Conservation (phyloP, 1,140 invertebrate genomes). For the Papilio polyxenes region DNA sequence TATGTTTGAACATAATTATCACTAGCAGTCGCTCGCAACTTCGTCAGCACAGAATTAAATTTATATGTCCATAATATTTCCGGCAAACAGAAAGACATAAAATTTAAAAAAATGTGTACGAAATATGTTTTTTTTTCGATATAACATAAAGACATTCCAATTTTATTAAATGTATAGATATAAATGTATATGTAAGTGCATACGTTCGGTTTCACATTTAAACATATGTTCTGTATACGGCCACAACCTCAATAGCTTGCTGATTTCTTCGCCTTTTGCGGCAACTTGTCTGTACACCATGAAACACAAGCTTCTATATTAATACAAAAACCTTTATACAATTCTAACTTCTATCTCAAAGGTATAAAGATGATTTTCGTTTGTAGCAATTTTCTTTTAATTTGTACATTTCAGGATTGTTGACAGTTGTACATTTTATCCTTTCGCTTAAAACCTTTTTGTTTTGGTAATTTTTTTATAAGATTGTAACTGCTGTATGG, state of each 20-base stretch:
- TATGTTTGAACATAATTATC: no score
- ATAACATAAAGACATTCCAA: no score
- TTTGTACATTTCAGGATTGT: not conserved
- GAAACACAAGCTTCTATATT: not conserved
- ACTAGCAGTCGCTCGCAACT: no score
- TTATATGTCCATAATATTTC: no score
- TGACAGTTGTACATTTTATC: conserved; percentile 20
- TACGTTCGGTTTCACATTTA: conserved; percentile 28
- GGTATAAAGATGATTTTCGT: not conserved
- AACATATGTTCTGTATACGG: conserved; percentile 18
- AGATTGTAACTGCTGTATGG: not conserved
- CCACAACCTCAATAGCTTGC: conserved; percentile 29
- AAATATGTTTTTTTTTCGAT: no score
- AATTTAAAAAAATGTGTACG: no score
- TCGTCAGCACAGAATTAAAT: no score
- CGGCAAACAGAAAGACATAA: no score
- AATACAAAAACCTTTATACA: not conserved
- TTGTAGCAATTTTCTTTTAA: not conserved
- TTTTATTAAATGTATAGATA: no score
- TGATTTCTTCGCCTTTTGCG: conserved; percentile 33
- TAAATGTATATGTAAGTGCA: not conserved
- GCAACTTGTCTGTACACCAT: conserved; percentile 2
- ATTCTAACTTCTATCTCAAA: not conserved
- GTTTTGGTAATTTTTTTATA: conserved; percentile 9
- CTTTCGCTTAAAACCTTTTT: conserved; percentile 25